Base-by-base conservation (phyloP, 2,888 invertebrate genomes). In the Ophion obscuratus region DNA sequence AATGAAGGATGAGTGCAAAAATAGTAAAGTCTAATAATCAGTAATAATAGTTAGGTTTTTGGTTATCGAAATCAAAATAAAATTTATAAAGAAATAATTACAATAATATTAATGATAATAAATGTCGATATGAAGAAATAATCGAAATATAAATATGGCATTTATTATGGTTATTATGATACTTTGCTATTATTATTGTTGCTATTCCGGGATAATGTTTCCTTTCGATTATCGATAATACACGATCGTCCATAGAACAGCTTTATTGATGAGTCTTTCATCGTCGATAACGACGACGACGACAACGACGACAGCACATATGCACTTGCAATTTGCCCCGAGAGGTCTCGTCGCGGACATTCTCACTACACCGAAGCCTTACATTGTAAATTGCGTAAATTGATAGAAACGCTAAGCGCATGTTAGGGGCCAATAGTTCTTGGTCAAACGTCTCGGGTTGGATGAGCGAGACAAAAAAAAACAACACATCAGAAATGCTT, bases 371-470 rank as follows among this genome's bases (percentile, higher is more conserved):
- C 87, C 84, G 88, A 84, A 89, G 88, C 88, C 88, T 85, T 89
- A 90, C 90, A 90, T 89, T 89, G 90, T 89, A 90, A 89, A 89
- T 88, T 47, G 75, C 66, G 81, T 81, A 88, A 90, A 90, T 89
- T 89, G 89, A 90, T 88, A 88, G 88, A 89, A 85, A 88, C 88
- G 85, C 86, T 85, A 82, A 86, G 85, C 88, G 88, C 90, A 87
- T 88, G 89, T 87, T 84, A 88, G 87, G 88, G 86, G 90, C 87
- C 90, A 90, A 91, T 89, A 91, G 89, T 91, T 91, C 89, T 90
- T 89, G 91, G 90, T 89, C 91, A 89, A 87, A 89, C 88, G 87
- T 87, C 84, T 74, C 85, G 68, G 83, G 87, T 86, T 89, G 86
- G 67, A 74, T 31, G 20, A 10, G 40, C n/a, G n/a, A 67, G 20